These are phyloP conservation scores for Tenthredo scrophulariae DNA, from an alignment of 2,888 invertebrate species.

Conservation along the genomic window DNA sequence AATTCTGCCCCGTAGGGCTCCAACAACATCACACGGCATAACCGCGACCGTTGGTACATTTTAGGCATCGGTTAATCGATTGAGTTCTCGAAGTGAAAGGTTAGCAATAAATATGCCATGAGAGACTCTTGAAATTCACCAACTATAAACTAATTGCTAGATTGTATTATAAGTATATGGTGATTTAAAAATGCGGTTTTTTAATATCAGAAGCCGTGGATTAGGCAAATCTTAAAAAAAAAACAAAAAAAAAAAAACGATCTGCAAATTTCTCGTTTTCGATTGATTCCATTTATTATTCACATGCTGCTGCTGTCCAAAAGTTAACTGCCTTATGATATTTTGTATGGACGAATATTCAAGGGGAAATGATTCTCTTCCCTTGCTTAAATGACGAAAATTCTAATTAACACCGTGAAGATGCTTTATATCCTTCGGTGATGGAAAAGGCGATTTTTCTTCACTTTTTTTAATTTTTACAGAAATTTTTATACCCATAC, in stretches of 20 bases:
- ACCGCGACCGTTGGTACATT: neutral
- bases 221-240: neutral
- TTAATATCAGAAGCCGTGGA: too few species aligned
- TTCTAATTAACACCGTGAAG: neutral
- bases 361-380: neutral
- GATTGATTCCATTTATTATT: neutral
- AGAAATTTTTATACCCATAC: neutral
- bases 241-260: too few species aligned
- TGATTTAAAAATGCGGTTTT: too few species aligned
- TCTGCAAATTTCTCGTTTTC: neutral
- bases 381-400: too few species aligned
- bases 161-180: neutral
- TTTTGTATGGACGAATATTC: neutral
- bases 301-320: neutral
- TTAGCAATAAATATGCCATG: neutral
- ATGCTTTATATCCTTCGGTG: neutral
- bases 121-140: neutral
- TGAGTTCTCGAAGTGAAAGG: neutral
- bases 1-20: neutral
- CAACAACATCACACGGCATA: neutral
- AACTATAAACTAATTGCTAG: neutral
- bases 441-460: neutral
- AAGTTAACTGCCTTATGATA: neutral
- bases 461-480: neutral
- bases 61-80: neutral